These are phyloP conservation scores for Argyra leucocephala DNA, from an alignment of 2,888 invertebrate species.

Conservation along the genomic window DNA sequence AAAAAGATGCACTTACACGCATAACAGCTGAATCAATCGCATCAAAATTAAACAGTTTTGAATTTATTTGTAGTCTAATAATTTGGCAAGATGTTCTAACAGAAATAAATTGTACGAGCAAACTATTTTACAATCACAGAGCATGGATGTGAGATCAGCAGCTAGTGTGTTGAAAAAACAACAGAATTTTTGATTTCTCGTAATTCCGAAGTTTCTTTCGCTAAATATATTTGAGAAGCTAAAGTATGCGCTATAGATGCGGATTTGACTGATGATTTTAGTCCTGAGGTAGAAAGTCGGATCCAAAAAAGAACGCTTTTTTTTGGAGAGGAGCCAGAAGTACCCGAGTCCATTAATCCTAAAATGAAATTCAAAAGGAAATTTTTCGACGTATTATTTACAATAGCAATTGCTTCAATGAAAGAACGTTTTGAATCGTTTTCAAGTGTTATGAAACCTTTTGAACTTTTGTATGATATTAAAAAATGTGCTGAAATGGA, in stretches of 20 bases:
- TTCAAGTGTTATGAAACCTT: slow-evolving; percentile 8
- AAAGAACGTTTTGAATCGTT: slow-evolving; percentile 11
- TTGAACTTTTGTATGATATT: slow-evolving; percentile 12
- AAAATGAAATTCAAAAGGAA: slow-evolving; percentile 10
- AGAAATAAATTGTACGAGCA: slow-evolving; percentile 10
- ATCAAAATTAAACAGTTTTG: slow-evolving; percentile 8
- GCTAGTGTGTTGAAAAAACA: slow-evolving; percentile 9
- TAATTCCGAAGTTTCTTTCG: slow-evolving; percentile 8
- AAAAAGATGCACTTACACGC: slow-evolving; percentile 7
- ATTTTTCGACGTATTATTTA: slow-evolving; percentile 10
- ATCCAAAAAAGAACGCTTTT: slow-evolving; percentile 4
- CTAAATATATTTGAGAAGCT: slow-evolving; percentile 7
- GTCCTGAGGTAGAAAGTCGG: not conserved
- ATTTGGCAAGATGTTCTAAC: slow-evolving; percentile 7
- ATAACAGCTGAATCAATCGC: slow-evolving; percentile 9
- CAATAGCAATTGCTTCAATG: slow-evolving; percentile 8
- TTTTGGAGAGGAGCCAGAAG: slow-evolving; percentile 8
- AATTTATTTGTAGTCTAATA: slow-evolving; percentile 10
- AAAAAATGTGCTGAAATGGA: slow-evolving; percentile 11
- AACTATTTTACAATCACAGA: slow-evolving; percentile 7
- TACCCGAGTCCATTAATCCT: not conserved
- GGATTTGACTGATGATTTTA: slow-evolving; percentile 8
- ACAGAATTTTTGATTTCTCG: slow-evolving; percentile 8
- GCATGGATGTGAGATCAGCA: slow-evolving; percentile 8
- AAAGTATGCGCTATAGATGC: slow-evolving; percentile 1